A percentile compares a stretch with the other conserved stretches of the same genome.
phyloP scores from a whole-genome alignment of 1,140 invertebrate genomes.

The Drosophila varians region DNA sequence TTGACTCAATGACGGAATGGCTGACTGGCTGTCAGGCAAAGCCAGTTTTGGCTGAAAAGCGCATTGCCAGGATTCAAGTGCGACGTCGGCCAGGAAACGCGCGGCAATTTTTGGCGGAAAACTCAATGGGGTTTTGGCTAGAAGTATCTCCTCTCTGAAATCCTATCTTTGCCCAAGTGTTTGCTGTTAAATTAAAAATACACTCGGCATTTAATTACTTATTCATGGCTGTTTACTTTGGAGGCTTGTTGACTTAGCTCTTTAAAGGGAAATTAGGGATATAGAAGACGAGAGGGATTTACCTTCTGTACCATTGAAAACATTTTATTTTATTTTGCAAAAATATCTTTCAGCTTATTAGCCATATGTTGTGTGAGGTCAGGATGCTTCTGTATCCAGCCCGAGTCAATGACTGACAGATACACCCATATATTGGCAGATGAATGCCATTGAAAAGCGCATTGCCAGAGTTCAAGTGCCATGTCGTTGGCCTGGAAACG shows the following conservation, averaged over 20 bases:
- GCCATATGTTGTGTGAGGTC: neutral
- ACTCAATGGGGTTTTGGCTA: conserved; percentile 38
- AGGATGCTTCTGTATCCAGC: neutral
- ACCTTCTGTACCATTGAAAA: neutral
- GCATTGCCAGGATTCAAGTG: conserved; percentile 63
- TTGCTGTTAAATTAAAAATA: conserved; percentile 65
- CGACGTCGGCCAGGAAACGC: conserved; percentile 20
- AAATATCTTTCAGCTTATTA: neutral
- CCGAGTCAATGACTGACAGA: neutral
- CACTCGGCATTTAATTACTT: conserved; percentile 77
- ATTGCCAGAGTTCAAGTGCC: neutral
- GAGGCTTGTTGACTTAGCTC: conserved; percentile 7
- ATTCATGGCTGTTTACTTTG: conserved; percentile 53
- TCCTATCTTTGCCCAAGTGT: conserved; percentile 17
- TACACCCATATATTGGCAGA: neutral
- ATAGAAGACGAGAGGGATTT: neutral
- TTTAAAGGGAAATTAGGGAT: neutral
- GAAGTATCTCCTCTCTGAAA: neutral
- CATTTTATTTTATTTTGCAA: neutral
- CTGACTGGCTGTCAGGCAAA: conserved; percentile 28
- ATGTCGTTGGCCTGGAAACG: neutral
- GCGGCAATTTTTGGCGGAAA: conserved; percentile 28
- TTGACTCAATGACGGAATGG: conserved; percentile 3
- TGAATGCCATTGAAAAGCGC: neutral
- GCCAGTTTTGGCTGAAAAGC: conserved; percentile 50